These are phyloP conservation scores for Epicauta chinensis DNA, from an alignment of 1,140 invertebrate species.

Conservation along the genomic window DNA sequence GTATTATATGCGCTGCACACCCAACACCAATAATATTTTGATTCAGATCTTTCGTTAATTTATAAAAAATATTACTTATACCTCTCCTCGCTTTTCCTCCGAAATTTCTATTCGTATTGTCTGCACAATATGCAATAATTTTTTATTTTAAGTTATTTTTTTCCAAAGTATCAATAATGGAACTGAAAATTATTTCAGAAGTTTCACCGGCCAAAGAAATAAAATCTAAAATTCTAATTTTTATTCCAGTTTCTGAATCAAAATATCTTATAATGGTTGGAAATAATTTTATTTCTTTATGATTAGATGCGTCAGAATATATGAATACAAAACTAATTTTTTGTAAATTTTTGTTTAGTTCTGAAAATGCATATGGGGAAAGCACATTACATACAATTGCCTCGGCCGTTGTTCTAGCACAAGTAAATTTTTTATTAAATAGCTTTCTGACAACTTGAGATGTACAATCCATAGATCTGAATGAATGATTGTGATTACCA, in stretches of 20 bases:
- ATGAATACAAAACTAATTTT: too few species aligned
- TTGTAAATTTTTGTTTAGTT: too few species aligned
- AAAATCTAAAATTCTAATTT: slow-evolving; percentile 19
- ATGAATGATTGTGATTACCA: too few species aligned
- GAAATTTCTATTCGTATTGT: slow-evolving; percentile 10
- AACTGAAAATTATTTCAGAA: slow-evolving; percentile 18
- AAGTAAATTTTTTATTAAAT: too few species aligned
- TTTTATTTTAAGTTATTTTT: slow-evolving; percentile 16
- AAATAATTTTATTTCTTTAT: slow-evolving; percentile 13
- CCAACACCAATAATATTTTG: slow-evolving; percentile 13
- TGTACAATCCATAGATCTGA: too few species aligned
- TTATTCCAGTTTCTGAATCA: slow-evolving; percentile 11
- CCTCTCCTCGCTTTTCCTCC: slow-evolving; percentile 12
- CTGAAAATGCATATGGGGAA: too few species aligned
- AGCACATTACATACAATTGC: too few species aligned
- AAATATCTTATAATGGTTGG: slow-evolving; percentile 16
- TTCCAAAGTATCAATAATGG: slow-evolving; percentile 8
- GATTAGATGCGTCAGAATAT: slow-evolving; percentile 8
- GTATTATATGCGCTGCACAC: slow-evolving; percentile 29
- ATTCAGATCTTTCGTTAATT: neutral
- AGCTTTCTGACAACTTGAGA: too few species aligned
- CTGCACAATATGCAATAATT: slow-evolving; percentile 20
- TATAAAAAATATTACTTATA: slow-evolving; percentile 8
- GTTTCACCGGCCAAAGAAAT: slow-evolving; percentile 15
- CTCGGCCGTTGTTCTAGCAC: too few species aligned